A percentile compares a stretch with the other conserved stretches of the same genome.
phyloP scores from a whole-genome alignment of 2,888 invertebrate genomes.

The Dryadula phaetusa region DNA sequence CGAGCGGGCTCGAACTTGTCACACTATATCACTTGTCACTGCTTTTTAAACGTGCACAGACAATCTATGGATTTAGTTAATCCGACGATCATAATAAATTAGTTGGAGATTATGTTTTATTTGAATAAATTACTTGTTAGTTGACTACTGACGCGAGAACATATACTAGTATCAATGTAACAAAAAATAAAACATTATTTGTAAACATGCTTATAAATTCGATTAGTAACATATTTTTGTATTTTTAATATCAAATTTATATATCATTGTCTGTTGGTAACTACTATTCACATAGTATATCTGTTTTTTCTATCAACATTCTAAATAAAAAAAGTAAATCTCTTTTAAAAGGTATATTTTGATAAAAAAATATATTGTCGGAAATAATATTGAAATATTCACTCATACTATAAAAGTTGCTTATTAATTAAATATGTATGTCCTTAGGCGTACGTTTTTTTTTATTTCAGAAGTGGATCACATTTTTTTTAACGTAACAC shows the following conservation, averaged over 20 bases:
- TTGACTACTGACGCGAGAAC: conserved; percentile 8
- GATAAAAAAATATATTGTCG: too few relatives aligned
- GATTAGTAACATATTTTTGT: not conserved
- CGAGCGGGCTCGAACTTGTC: conserved; percentile 64
- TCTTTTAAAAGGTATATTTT: too few relatives aligned
- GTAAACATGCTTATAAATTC: too few relatives aligned
- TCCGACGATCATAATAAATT: conserved; percentile 54
- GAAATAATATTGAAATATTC: too few relatives aligned
- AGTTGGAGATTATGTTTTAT: conserved; percentile 31
- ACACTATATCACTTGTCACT: conserved; percentile 63
- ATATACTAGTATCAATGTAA: not conserved
- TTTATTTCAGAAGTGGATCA: too few relatives aligned
- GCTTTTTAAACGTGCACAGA: conserved; percentile 60
- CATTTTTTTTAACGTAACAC: not conserved
- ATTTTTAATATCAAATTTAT: not conserved
- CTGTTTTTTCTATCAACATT: too few relatives aligned
- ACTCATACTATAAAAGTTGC: too few relatives aligned
- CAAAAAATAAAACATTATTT: not conserved
- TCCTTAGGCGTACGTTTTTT: too few relatives aligned
- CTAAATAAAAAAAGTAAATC: too few relatives aligned
- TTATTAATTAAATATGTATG: too few relatives aligned
- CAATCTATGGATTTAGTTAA: conserved; percentile 66
- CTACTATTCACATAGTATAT: not conserved
- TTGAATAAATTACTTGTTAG: conserved; percentile 31
- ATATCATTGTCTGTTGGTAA: not conserved